These are phyloP conservation scores for Microplitis mediator DNA, from an alignment of 1,140 invertebrate genomes.

Conservation along the genomic window DNA sequence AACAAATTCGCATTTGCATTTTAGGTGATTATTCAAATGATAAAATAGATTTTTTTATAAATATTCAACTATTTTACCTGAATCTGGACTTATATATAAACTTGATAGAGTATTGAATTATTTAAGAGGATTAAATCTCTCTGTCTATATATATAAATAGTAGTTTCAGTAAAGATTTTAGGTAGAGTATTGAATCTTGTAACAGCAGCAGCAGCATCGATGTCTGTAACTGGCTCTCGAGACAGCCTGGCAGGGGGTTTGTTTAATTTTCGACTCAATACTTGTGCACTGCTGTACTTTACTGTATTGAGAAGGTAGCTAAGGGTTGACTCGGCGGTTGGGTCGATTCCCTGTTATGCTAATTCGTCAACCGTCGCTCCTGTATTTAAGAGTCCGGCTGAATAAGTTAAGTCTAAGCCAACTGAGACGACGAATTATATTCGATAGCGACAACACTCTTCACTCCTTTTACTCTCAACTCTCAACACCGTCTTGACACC, in stretches of 20 bases:
- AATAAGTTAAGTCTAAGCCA: not conserved
- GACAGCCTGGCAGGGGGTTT: slow-evolving; percentile 49
- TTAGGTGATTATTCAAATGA: too few species aligned
- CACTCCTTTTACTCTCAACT: not conserved
- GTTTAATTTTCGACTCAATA: slow-evolving; percentile 23
- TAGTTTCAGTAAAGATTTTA: too few species aligned
- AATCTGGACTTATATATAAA: too few species aligned
- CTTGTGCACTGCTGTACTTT: slow-evolving; percentile 11
- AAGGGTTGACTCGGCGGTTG: slow-evolving; percentile 52
- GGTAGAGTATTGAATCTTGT: not conserved
- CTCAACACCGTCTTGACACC: slow-evolving; percentile 3
- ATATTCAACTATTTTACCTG: too few species aligned
- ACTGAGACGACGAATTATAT: not conserved
- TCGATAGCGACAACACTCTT: not conserved
- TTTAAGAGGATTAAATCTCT: too few species aligned
- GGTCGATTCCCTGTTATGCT: slow-evolving; percentile 61
- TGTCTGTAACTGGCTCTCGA: slow-evolving; percentile 49
- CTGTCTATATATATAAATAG: too few species aligned
- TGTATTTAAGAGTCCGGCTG: not conserved
- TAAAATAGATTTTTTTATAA: too few species aligned
- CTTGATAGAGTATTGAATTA: too few species aligned
- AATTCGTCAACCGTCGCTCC: slow-evolving; percentile 57
- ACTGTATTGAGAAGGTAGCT: too few species aligned
- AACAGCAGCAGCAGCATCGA: not conserved
- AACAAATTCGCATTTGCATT: too few species aligned